Conservation (phyloP, 2,797 vertebrate species). For the Schizopygopsis malacanthus region DNA sequence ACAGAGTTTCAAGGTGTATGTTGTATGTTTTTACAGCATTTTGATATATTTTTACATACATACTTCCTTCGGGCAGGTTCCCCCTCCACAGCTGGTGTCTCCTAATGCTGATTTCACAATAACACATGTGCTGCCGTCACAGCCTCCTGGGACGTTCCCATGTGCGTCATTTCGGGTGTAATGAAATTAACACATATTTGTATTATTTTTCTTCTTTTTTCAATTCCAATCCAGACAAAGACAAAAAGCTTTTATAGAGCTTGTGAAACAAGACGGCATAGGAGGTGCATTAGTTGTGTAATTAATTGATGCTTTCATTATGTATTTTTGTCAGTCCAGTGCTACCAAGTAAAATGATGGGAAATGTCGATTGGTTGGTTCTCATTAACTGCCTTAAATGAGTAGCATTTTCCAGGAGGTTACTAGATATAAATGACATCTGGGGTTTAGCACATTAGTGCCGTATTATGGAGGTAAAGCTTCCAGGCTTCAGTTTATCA, state of each 20-base stretch:
- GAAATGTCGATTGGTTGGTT: conserved; percentile 1
- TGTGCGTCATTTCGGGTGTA: neutral
- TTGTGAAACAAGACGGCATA: neutral
- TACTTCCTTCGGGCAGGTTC: neutral
- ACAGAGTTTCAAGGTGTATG: neutral
- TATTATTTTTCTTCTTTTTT: neutral
- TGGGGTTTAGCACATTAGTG: conserved; percentile 23
- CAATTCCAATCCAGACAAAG: neutral
- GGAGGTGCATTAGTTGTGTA: neutral
- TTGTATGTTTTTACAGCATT: neutral
- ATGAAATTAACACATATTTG: neutral
- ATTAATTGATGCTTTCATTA: neutral
- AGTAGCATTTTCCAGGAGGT: neutral
- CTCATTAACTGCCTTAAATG: conserved; percentile 19
- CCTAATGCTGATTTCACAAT: conserved; percentile 18
- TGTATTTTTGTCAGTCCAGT: neutral
- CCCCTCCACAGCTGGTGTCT: neutral
- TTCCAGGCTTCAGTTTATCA: neutral
- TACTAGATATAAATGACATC: neutral
- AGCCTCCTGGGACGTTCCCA: neutral
- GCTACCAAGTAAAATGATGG: neutral
- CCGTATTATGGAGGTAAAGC: neutral
- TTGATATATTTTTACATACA: neutral
- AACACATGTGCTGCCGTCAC: conserved; percentile 5
- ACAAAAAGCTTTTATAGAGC: neutral